Conservation (phyloP, 2,888 invertebrate genomes). For the Tetranychus truncatus region DNA sequence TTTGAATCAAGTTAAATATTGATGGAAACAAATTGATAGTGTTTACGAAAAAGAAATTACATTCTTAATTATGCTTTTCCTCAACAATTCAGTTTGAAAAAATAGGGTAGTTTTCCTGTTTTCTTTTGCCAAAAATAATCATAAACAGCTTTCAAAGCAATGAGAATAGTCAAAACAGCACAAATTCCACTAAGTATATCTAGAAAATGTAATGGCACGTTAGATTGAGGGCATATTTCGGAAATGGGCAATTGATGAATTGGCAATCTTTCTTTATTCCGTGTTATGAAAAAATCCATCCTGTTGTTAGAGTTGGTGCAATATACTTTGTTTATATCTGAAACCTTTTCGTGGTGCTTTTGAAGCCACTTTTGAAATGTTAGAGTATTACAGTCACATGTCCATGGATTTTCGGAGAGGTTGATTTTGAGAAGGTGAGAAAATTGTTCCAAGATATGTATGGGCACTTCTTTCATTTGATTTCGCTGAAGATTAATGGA, state of each 20-base stretch:
- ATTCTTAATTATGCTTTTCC: too few species aligned
- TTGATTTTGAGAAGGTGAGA: conserved; percentile 23
- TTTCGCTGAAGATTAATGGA: conserved; percentile 21
- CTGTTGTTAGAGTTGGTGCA: conserved; percentile 18
- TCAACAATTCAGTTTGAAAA: conserved; percentile 25
- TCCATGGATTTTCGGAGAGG: conserved; percentile 27
- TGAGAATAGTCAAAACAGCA: conserved; percentile 21
- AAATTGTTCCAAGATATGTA: conserved; percentile 25
- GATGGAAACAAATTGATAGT: too few species aligned
- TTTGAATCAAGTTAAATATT: too few species aligned
- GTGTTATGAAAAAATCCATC: neutral
- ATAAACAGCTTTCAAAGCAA: conserved; percentile 24
- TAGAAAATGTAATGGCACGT: conserved; percentile 23
- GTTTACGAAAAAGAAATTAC: too few species aligned
- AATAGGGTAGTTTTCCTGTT: conserved; percentile 27
- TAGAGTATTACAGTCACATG: conserved; percentile 27
- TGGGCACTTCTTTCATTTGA: conserved; percentile 25
- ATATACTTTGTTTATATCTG: conserved; percentile 24
- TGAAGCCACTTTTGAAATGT: conserved; percentile 25
- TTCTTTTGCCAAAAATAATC: conserved; percentile 27
- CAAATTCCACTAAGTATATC: conserved; percentile 24
- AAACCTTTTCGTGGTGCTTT: conserved; percentile 18
- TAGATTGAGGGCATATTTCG: conserved; percentile 26
- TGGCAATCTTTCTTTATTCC: neutral
- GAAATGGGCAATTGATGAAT: conserved; percentile 18